phyloP scores from a whole-genome alignment of 2,888 invertebrate species.

The Ichneumoninae sp. region DNA sequence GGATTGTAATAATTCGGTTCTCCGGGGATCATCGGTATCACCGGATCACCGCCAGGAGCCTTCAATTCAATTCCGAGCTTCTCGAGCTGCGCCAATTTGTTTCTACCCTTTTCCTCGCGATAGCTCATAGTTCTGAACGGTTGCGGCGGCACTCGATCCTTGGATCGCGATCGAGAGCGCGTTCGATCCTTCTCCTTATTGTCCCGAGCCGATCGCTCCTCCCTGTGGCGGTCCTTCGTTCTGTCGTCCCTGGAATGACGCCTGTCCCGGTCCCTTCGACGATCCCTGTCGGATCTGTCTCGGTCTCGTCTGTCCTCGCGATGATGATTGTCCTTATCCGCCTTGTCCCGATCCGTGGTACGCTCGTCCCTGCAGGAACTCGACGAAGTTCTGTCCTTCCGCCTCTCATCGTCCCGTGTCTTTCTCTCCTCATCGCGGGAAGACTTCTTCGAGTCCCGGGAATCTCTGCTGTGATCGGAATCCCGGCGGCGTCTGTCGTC shows the following conservation, averaged over 20 bases:
- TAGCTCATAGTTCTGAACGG: constrained; percentile 78
- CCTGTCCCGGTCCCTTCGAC: constrained; percentile 76
- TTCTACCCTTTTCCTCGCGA: constrained; percentile 83
- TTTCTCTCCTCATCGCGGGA: constrained; percentile 77
- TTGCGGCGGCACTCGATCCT: constrained; percentile 74
- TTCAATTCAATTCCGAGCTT: constrained; percentile 84
- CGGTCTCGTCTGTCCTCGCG: constrained; percentile 79
- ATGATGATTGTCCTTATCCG: constrained; percentile 78
- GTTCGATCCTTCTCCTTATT: constrained; percentile 82
- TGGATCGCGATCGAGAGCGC: constrained; percentile 80
- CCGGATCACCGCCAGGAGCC: constrained; percentile 76
- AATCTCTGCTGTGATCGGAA: constrained; percentile 74
- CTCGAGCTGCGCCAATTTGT: constrained; percentile 84
- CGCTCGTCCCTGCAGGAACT: constrained; percentile 76
- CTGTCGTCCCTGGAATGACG: constrained; percentile 79
- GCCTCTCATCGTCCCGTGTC: constrained; percentile 77
- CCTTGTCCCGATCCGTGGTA: constrained; percentile 74
- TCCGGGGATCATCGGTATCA: constrained; percentile 65
- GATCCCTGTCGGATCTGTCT: constrained; percentile 73
- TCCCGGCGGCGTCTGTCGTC: constrained; percentile 78
- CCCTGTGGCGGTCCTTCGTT: constrained; percentile 80
- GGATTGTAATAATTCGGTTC: constrained; percentile 91
- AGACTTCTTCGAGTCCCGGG: constrained; percentile 73
- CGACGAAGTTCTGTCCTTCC: constrained; percentile 74
- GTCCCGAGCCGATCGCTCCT: constrained; percentile 75